Evolutionary conservation across 1,140 invertebrate genomes (phyloP), one percentile per base, ranked within the genome.

Genomic region (Colletes gigas): DNA sequence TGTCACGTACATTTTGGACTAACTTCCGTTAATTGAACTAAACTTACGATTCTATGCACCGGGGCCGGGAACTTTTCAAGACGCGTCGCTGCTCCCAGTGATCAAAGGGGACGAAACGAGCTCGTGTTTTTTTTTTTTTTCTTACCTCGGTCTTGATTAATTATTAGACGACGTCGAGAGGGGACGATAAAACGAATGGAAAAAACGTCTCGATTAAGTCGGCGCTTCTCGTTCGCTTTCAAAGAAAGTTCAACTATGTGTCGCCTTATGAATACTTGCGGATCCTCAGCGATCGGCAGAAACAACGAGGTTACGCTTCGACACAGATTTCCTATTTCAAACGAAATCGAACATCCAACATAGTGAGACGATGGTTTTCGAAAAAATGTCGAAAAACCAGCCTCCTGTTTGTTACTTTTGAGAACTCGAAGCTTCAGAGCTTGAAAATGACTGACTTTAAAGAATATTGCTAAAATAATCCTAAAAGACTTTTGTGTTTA

Each of bases 21-120:
- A 72, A 62, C 44, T 72, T 72, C 44, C 30, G 21, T 47, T 21
- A 72, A 50, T 72, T 72, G 30, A 50, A 50, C n/a, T 21, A n/a
- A n/a, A 72, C 70, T 62, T 72, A 62, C 41, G 39, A 71, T 59
- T 70, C 21, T 19, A 41, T 69, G 7, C 52, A 55, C n/a, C 21
- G 8, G 21, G 30, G 14, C 14, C 68, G 17, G 14, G 54, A 70
- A 70, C 21, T 57, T 70, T 59, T 70, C 47, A 15, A 63, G 30
- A 41, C 12, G n/a, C 9, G n/a, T 8, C 57, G 19, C 8, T 59
- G 19, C n/a, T 21, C 39, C 14, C 30, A 41, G 15, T 57, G 68
- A 67, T 47, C 65, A 52, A 67, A 67, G 44, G 19, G 47, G 4
- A 52, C 47, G 65, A 67, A 67, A 21, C n/a, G 44, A 21, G 7